Evolutionary conservation across 2,113 vertebrate genomes (phyloP).

Genomic region (Cavia porcellus): DNA sequence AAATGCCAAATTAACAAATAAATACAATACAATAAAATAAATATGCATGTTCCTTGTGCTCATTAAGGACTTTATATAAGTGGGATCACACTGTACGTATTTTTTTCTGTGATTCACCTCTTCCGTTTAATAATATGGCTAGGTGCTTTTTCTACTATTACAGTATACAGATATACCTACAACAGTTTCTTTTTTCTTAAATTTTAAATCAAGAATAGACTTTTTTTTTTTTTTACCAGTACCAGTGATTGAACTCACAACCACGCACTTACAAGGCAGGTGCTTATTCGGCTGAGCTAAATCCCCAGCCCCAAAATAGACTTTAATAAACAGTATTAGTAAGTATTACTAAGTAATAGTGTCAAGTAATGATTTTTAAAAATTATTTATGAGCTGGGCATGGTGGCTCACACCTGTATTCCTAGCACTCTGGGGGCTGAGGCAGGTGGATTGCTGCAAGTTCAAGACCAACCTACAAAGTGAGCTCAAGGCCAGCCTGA

Average conservation of each 20-base stretch:
- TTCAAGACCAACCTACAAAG: too few relatives aligned
- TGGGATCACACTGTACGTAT: neutral
- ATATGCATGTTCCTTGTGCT: neutral
- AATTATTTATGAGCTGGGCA: neutral
- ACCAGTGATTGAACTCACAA: too few relatives aligned
- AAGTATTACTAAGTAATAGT: neutral
- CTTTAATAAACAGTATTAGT: neutral
- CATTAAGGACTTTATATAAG: neutral
- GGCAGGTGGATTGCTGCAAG: too few relatives aligned
- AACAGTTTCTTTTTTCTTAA: neutral
- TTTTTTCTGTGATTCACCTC: neutral
- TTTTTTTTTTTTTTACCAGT: too few relatives aligned
- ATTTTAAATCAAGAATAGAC: slow-evolving; percentile 9
- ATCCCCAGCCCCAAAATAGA: too few relatives aligned
- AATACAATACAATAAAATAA: neutral
- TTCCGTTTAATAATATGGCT: neutral
- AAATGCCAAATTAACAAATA: neutral
- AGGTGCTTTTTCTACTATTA: neutral
- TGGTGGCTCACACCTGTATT: too few relatives aligned
- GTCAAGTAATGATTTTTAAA: neutral
- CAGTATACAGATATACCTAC: neutral
- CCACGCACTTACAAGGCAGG: too few relatives aligned
- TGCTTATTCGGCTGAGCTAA: too few relatives aligned
- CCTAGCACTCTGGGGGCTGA: too few relatives aligned
- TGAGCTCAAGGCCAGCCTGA: too few relatives aligned